Base-by-base conservation (phyloP, 2,797 vertebrate genomes). In the Cottoperca gobio region DNA sequence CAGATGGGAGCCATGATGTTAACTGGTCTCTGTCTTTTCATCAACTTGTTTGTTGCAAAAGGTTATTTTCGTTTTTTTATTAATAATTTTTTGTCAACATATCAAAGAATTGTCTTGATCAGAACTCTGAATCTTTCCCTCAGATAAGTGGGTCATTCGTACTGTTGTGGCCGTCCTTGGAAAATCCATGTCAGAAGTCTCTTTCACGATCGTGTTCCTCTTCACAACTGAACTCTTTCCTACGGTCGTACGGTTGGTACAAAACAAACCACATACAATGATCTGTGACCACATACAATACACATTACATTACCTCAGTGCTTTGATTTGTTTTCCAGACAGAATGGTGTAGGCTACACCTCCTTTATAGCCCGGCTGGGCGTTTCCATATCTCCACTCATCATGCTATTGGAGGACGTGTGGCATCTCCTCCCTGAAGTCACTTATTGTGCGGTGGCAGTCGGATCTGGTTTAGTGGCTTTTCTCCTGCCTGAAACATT, bases 191-290 rank as follows among this genome's bases (percentile, higher is more conserved):
- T 95, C 96, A 6, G 96, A 97, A 81, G 95, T 93, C 2, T 92
- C 97, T 0, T 98, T 98, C 82, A 96, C 96, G 0, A 95, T 95
- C 0, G 79, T 95, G 2, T 95, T 64, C 84, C 88, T 99, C 81
- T 97, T 92, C 87, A 96, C 96, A 7, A 94, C 95, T 1, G 97
- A 99, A 82, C 89, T 99, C 50, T 98, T 95, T 82, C 97, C 98
- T 13, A 99, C 97, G 0, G 94, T 98, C 1, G 84, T 98, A 70
- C 95, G 97, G 97, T 98, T 86, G 93, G 90, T 88, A 57, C 28
- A 55, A 19, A 33, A n/a, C n/a, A n/a, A n/a, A n/a, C 9, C 2
- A 8, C 19, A 33, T 11, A 63, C n/a, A 62, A 76, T 70, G 0
- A 94, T 94, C 42, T 2, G 57, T 46, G 2, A n/a, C 17, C 4